Evolutionary conservation across 2,113 vertebrate genomes (phyloP).

Genomic region (Podarcis raffonei): DNA sequence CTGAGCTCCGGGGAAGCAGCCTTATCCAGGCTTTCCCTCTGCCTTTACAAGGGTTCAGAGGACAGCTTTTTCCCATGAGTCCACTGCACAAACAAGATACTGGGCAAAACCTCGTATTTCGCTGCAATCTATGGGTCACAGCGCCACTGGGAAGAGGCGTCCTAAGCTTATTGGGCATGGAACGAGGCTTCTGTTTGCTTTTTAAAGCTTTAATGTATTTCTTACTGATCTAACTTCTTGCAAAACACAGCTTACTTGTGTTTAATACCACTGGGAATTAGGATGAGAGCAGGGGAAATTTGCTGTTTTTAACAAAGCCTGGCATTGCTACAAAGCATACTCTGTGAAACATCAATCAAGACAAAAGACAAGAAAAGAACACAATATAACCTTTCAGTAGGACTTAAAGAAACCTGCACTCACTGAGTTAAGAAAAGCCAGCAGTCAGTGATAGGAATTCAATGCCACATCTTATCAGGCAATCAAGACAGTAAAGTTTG

Average conservation of each 20-base stretch:
- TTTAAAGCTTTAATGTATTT: not conserved
- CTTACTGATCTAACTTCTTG: not conserved
- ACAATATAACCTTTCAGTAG: not conserved
- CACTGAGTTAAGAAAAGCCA: not conserved
- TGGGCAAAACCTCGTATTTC: too few species aligned
- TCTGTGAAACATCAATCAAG: not conserved
- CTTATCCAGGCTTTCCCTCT: too few species aligned
- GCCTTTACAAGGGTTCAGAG: too few species aligned
- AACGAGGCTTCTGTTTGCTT: not conserved
- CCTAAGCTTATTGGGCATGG: too few species aligned
- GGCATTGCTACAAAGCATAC: not conserved
- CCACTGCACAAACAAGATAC: too few species aligned
- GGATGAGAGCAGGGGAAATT: not conserved
- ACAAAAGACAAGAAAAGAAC: not conserved
- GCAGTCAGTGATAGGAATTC: not conserved
- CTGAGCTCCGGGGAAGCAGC: too few species aligned
- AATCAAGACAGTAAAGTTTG: constrained; percentile 7
- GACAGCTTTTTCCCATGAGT: too few species aligned
- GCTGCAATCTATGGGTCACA: too few species aligned
- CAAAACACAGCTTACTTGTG: not conserved
- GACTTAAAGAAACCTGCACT: not conserved
- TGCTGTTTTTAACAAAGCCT: not conserved
- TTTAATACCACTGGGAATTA: not conserved
- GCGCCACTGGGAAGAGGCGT: too few species aligned
- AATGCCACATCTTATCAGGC: not conserved